Conservation (phyloP, 2,888 invertebrate species). For the Cerastis rubricosa region DNA sequence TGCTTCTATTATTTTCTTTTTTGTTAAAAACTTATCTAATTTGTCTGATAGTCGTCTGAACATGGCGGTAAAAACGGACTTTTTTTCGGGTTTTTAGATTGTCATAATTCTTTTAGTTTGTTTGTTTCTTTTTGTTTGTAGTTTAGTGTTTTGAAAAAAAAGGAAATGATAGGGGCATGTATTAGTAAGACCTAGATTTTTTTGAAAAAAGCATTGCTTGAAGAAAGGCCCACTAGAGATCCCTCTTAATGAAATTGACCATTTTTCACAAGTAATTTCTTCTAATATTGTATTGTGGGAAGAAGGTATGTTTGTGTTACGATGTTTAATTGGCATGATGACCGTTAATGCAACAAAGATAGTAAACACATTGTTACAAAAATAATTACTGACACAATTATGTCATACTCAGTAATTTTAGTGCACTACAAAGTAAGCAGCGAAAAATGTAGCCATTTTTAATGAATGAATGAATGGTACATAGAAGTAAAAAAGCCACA, state of each 20-base stretch:
- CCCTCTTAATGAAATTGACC: background rate
- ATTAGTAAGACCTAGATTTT: no score
- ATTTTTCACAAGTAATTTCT: background rate
- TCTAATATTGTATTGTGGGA: background rate
- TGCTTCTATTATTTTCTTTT: no score
- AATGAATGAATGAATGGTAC: conserved; percentile 1
- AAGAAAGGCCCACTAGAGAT: no score
- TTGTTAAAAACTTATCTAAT: no score
- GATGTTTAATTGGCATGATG: background rate
- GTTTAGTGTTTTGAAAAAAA: no score
- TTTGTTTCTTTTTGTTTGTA: no score
- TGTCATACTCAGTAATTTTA: conserved; percentile 11
- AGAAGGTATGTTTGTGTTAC: background rate
- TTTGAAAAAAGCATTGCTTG: no score
- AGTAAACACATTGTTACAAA: conserved; percentile 4
- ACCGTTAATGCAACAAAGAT: conserved; percentile 11
- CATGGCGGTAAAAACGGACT: no score
- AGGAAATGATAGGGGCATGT: no score
- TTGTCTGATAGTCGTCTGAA: no score
- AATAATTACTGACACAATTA: conserved; percentile 26
- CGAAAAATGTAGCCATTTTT: conserved; percentile 14
- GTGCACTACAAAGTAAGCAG: conserved; percentile 11
- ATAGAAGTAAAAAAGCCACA: background rate
- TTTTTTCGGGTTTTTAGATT: no score
- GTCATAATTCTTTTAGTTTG: no score